Conservation (phyloP, 2,888 invertebrate genomes). For the Drosophila diplacantha region DNA sequence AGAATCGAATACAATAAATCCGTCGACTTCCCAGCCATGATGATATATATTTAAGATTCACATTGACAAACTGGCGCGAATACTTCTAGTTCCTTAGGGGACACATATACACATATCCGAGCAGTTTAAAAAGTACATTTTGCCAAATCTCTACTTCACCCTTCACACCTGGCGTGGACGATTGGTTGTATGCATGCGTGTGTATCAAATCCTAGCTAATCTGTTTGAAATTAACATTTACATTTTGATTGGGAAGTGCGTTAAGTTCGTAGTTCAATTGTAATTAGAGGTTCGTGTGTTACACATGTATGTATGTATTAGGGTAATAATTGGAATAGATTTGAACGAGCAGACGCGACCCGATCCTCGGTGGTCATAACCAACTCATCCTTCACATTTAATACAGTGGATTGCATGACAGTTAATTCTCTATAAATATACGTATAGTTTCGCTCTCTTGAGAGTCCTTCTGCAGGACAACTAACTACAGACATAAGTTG, state of each 20-base stretch:
- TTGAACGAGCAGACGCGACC: conserved; percentile 33
- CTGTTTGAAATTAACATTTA: conserved; percentile 32
- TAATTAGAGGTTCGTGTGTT: conserved; percentile 31
- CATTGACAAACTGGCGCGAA: conserved; percentile 28
- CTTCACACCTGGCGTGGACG: conserved; percentile 30
- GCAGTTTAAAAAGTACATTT: conserved; percentile 26
- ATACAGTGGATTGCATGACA: conserved; percentile 34
- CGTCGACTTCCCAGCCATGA: conserved; percentile 32
- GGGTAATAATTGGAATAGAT: conserved; percentile 40
- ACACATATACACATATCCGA: conserved; percentile 3
- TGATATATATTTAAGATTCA: conserved; percentile 30
- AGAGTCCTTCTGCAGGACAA: conserved; percentile 35
- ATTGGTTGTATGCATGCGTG: conserved; percentile 24
- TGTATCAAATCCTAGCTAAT: conserved; percentile 38
- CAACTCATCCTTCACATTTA: conserved; percentile 19
- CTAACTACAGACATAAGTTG: conserved; percentile 29
- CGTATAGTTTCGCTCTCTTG: conserved; percentile 22
- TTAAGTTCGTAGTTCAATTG: conserved; percentile 33
- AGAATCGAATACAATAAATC: conserved; percentile 47
- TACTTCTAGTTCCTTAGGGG: conserved; percentile 19
- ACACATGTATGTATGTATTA: conserved; percentile 19
- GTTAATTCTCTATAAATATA: conserved; percentile 61
- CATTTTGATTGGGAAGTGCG: conserved; percentile 35
- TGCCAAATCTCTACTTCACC: conserved; percentile 24
- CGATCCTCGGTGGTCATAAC: conserved; percentile 20